Conservation (phyloP, 2,113 vertebrate species). For the Guaruba guarouba region DNA sequence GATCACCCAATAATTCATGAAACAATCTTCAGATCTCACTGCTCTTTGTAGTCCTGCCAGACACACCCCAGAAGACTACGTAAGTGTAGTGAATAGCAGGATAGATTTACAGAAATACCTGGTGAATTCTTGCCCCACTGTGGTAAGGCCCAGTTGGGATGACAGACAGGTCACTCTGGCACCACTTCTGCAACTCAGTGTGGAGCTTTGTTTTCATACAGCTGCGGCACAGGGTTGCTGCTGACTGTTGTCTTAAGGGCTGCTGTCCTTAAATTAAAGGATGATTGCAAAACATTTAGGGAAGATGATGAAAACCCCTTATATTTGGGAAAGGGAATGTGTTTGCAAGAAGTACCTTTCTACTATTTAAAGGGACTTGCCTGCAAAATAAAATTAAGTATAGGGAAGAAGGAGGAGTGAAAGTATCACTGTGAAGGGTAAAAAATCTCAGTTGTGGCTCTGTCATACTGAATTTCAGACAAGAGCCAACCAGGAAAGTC, state of each 20-base stretch:
- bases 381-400: background rate
- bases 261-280: too few relatives aligned
- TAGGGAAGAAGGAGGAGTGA: background rate
- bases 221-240: background rate
- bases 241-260: background rate
- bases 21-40: conserved; percentile 33
- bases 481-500: background rate
- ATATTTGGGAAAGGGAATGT: background rate
- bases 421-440: background rate
- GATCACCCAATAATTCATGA: conserved; percentile 41
- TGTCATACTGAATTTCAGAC: background rate
- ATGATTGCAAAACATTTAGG: background rate
- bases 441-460: background rate
- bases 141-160: background rate
- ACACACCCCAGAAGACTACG: background rate
- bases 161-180: background rate
- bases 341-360: background rate
- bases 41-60: conserved; percentile 41
- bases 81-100: background rate
- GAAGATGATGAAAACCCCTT: background rate
- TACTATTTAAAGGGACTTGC: background rate
- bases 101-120: background rate
- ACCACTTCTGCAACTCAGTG: background rate
- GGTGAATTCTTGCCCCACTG: background rate
- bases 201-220: background rate